Base-by-base conservation (phyloP, 2,888 invertebrate genomes). In the Tipula vernalis region DNA sequence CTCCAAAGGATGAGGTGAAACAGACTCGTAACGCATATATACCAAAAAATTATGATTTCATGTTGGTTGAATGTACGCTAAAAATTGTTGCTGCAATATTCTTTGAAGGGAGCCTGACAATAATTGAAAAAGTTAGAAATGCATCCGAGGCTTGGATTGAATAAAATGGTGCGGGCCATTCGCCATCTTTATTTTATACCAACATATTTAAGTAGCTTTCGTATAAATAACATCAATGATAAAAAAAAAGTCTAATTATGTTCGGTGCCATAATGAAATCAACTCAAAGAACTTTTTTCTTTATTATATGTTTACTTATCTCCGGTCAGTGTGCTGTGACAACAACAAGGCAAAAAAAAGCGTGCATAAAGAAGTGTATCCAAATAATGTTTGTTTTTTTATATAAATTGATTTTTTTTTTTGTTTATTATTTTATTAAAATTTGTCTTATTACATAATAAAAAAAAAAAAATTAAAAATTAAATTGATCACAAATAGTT, bases 361-460 rank as follows among this genome's bases (percentile, higher is more conserved):
- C 71, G 71, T 71, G 71, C 71, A 28, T 71, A 71, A 71, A 28
- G 28, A 71, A 28, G 71, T 71, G 71, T 71, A 71, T 28, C 71
- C 28, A 71, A 71, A 71, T 18, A 71, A 4, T 28, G 28, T 28
- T 28, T 71, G 28, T 51, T 51, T 51, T n/a, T 51, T 2, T 3
- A 51, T 71, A 71, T 28, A 71, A 18, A 71, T 71, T 71, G 71
- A 71, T 71, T 71, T 71, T 71, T 71, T 71, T 71, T 71, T 71
- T 28, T 71, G 71, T 71, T 71, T 71, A 71, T 71, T 71, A 28
- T 71, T 71, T 71, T 71, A 71, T 71, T 71, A 71, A 71, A 71
- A 71, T 71, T 71, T 71, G 71, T 71, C 71, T 71, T 71, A 71
- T 71, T 71, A 71, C 71, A 71, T 71, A 71, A 71, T 71, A 71